Conservation (phyloP, 2,113 vertebrate species). For the Bufo bufo region DNA sequence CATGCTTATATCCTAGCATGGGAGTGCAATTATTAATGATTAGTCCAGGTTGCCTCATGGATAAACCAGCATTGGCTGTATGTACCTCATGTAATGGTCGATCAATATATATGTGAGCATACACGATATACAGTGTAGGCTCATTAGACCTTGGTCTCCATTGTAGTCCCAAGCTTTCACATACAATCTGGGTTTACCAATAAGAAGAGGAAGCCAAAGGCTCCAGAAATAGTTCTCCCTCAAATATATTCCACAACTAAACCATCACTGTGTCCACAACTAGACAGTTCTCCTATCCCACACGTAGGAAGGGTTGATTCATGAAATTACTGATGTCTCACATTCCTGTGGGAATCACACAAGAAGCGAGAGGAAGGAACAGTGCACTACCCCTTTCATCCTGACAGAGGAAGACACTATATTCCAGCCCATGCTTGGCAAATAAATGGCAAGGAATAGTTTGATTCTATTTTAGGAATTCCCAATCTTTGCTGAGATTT, state of each 20-base stretch:
- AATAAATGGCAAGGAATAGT: constrained; percentile 30
- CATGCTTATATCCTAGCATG: neutral
- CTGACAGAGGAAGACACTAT: constrained; percentile 42
- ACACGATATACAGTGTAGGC: neutral
- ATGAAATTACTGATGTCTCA: neutral
- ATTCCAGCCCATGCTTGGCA: neutral
- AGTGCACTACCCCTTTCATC: constrained; percentile 39
- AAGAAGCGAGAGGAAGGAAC: constrained; percentile 36
- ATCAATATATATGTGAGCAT: neutral
- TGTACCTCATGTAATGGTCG: neutral
- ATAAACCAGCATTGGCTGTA: neutral
- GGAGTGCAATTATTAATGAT: neutral
- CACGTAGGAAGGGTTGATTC: neutral
- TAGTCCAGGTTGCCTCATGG: neutral
- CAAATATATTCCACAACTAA: neutral
- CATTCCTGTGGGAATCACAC: constrained; percentile 21
- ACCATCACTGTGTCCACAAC: neutral
- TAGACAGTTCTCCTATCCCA: neutral
- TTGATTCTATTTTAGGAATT: constrained; percentile 42
- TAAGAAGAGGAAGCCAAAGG: constrained; percentile 18
- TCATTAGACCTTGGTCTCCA: neutral
- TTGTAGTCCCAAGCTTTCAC: neutral
- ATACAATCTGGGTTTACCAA: neutral
- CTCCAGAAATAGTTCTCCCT: constrained; percentile 13
- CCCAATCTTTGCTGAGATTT: neutral